Evolutionary conservation across 53 echinoderm and acorn worm genomes (phyloP).

Genomic region (Temnopleurus reevesii): DNA sequence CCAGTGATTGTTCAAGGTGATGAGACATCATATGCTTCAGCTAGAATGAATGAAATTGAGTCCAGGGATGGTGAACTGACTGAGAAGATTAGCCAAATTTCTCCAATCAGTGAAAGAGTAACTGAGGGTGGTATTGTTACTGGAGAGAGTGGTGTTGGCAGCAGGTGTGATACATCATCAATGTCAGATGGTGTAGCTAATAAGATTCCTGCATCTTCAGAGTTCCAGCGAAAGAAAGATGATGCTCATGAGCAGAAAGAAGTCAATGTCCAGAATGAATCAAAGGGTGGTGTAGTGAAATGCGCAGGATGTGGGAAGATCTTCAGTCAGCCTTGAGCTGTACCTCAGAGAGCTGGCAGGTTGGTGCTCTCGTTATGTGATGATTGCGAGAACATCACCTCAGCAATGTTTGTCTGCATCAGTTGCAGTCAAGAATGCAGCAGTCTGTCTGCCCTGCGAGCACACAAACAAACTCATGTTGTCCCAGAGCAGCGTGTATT

Average conservation of each 20-base stretch:
- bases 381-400: slow-evolving; percentile 43
- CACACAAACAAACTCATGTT: slow-evolving; percentile 51
- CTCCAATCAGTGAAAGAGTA: neutral
- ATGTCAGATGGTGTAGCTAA: too few species aligned
- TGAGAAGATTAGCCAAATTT: neutral
- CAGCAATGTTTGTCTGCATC: slow-evolving; percentile 46
- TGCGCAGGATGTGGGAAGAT: slow-evolving; percentile 53
- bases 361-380: slow-evolving; percentile 49
- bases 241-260: neutral
- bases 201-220: too few species aligned
- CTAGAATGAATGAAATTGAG: neutral
- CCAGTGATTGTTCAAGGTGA: neutral
- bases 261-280: neutral
- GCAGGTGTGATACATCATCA: neutral
- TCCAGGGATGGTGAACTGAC: neutral
- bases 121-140: neutral
- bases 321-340: neutral
- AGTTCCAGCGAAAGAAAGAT: neutral
- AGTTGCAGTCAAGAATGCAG: slow-evolving; percentile 25
- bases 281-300: neutral
- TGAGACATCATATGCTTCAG: neutral
- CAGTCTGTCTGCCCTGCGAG: slow-evolving; percentile 42
- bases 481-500: neutral
- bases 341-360: slow-evolving; percentile 5
- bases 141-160: neutral